phyloP scores from a whole-genome alignment of 2,113 vertebrate species.

The Platycercus adscitus region DNA sequence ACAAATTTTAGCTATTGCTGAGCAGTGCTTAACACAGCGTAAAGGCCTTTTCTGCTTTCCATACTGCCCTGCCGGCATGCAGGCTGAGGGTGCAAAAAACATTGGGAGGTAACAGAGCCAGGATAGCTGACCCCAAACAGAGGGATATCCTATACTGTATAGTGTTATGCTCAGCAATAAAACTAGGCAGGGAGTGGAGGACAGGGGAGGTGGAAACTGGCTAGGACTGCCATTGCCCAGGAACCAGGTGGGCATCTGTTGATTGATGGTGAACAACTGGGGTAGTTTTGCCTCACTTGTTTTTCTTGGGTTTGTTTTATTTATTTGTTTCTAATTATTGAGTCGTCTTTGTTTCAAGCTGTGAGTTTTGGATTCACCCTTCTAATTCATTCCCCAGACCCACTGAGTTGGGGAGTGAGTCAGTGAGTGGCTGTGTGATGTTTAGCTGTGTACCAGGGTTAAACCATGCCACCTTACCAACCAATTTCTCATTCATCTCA shows the following conservation, averaged over 20 bases:
- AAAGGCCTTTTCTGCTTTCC: background rate
- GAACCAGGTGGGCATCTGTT: background rate
- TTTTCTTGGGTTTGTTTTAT: background rate
- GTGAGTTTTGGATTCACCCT: background rate
- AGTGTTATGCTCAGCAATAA: background rate
- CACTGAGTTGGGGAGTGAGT: background rate
- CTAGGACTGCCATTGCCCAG: background rate
- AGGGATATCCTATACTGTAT: background rate
- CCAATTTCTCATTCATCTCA: conserved; percentile 27
- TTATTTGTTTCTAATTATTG: background rate
- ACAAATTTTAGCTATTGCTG: background rate
- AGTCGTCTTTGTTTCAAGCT: background rate
- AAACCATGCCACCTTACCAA: background rate
- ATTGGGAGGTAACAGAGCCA: background rate
- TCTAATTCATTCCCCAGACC: background rate
- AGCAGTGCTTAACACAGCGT: background rate
- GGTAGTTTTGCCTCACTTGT: background rate
- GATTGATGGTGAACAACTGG: background rate
- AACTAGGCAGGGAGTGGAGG: rapidly evolving
- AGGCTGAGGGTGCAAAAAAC: background rate
- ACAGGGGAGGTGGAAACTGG: rapidly evolving
- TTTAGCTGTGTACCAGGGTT: background rate
- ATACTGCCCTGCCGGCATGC: rapidly evolving
- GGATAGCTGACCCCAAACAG: background rate
- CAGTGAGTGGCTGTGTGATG: background rate